These are phyloP conservation scores for Apostichopus leukothele DNA, from an alignment of 53 echinoderm and acorn worm genomes.

Conservation along the genomic window DNA sequence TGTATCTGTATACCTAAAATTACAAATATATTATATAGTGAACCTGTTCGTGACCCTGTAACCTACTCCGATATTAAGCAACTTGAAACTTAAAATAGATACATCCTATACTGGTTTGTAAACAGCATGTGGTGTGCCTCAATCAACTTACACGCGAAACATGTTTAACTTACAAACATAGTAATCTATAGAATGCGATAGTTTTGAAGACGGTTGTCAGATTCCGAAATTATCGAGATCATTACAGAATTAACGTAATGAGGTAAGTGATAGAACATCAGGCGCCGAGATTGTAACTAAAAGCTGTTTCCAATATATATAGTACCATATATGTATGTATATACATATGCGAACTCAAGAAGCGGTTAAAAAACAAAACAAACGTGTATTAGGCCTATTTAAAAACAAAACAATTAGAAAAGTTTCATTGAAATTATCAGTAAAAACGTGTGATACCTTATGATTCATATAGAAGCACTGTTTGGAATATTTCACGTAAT, in stretches of 20 bases:
- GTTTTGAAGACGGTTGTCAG: neutral
- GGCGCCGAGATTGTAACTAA: no score
- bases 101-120: neutral
- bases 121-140: neutral
- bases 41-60: neutral
- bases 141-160: neutral
- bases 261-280: neutral
- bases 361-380: no score
- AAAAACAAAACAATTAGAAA: no score
- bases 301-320: no score
- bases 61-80: neutral
- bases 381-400: no score
- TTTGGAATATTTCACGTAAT: no score
- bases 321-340: no score
- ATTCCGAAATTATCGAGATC: neutral
- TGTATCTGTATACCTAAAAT: no score
- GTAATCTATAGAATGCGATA: neutral
- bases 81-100: neutral
- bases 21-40: neutral
- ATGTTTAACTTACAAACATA: neutral
- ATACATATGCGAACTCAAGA: no score
- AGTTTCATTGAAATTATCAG: no score
- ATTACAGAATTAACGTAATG: neutral
- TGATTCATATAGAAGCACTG: no score
- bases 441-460: no score